A percentile compares a stretch with the other conserved stretches of the same genome.
These are phyloP conservation scores for Bombus huntii DNA, from an alignment of 1,140 invertebrate genomes.

Conservation along the genomic window DNA sequence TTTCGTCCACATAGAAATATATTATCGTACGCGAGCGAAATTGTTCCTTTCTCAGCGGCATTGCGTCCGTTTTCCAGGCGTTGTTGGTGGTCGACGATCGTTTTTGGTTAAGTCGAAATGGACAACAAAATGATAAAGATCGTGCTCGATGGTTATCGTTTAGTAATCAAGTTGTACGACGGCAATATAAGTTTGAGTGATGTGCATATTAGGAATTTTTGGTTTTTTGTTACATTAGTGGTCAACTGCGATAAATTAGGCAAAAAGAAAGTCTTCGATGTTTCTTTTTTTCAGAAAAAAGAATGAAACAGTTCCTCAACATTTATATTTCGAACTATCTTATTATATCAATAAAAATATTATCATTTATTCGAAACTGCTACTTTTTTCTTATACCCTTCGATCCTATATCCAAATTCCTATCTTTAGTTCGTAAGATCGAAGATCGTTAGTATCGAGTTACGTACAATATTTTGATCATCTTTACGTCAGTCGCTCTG, in stretches of 20 bases:
- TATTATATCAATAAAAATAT: slow-evolving; percentile 78
- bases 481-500: too few species aligned
- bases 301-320: slow-evolving; percentile 79
- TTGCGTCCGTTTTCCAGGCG: neutral
- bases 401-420: neutral
- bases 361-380: slow-evolving; percentile 72
- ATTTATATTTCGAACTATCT: slow-evolving; percentile 79
- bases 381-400: neutral
- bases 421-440: too few species aligned
- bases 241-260: slow-evolving; percentile 21
- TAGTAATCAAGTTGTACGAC: slow-evolving; percentile 22
- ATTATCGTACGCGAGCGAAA: neutral
- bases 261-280: slow-evolving; percentile 60
- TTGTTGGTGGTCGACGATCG: slow-evolving; percentile 16
- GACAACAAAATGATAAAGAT: neutral
- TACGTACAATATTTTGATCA: neutral
- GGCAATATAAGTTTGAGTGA: slow-evolving; percentile 31
- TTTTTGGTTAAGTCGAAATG: slow-evolving; percentile 13
- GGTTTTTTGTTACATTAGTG: slow-evolving; percentile 32
- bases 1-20: neutral
- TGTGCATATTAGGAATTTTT: slow-evolving; percentile 25
- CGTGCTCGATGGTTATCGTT: slow-evolving; percentile 29
- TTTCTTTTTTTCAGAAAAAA: slow-evolving; percentile 71
- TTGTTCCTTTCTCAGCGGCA: neutral
- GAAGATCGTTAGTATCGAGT: too few species aligned